phyloP scores from a whole-genome alignment of 2,888 invertebrate species.

The Drosophila colorata region DNA sequence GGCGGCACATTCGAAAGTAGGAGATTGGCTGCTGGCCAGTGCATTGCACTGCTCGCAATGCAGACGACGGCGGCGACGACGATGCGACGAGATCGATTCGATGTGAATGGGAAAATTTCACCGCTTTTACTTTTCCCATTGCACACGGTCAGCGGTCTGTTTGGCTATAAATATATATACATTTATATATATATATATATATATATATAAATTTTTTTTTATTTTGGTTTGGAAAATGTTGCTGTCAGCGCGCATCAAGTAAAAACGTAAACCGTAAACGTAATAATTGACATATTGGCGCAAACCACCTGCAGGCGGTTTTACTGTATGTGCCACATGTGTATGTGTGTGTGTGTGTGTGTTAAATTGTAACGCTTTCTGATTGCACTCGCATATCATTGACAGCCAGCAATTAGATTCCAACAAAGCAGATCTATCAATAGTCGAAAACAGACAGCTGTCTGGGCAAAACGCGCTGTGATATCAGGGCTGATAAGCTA shows the following conservation, averaged over 20 bases:
- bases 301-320: conserved; percentile 22
- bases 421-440: conserved; percentile 9
- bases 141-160: conserved; percentile 42
- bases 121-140: conserved; percentile 74
- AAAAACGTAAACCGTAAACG: conserved; percentile 44
- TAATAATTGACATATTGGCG: conserved; percentile 69
- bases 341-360: neutral
- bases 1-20: conserved; percentile 36
- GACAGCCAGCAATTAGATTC: conserved; percentile 18
- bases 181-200: conserved; percentile 10
- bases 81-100: conserved; percentile 64
- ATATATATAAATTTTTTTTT: conserved; percentile 1
- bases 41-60: conserved; percentile 69
- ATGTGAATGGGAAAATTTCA: conserved; percentile 79
- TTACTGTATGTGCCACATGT: conserved; percentile 8
- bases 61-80: conserved; percentile 48
- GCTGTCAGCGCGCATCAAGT: conserved; percentile 46
- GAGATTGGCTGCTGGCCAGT: conserved; percentile 54
- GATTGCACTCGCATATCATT: conserved; percentile 12
- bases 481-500: conserved; percentile 25
- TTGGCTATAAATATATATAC: conserved; percentile 21
- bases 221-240: conserved; percentile 50
- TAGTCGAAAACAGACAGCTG: conserved; percentile 26
- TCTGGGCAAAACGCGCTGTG: conserved; percentile 26
- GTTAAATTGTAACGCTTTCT: conserved; percentile 21